Evolutionary conservation across 2,113 vertebrate species (phyloP).

Genomic region (Platycercus adscitus): DNA sequence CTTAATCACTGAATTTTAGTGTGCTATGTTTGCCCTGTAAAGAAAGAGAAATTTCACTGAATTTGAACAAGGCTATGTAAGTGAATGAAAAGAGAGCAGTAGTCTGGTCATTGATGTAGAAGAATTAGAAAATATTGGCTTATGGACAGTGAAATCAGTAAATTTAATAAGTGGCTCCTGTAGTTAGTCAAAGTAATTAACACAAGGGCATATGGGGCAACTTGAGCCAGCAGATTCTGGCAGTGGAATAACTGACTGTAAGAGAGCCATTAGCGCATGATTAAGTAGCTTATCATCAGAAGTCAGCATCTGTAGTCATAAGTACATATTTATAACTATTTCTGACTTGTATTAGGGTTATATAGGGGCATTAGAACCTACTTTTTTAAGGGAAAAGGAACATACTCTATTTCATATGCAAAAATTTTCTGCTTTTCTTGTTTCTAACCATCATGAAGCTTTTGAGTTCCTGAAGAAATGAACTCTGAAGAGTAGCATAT

Average conservation of each 20-base stretch:
- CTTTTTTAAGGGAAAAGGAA: background rate
- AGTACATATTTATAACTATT: slow-evolving; percentile 51
- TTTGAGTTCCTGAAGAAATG: background rate
- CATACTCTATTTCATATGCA: background rate
- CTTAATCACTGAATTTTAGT: background rate
- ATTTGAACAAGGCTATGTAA: background rate
- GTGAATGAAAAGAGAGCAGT: background rate
- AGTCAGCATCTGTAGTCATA: slow-evolving; percentile 9
- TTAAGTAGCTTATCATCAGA: slow-evolving; percentile 67
- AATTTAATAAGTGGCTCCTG: slow-evolving; percentile 74
- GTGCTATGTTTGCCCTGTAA: background rate
- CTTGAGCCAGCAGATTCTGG: slow-evolving; percentile 42
- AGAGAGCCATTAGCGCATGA: slow-evolving; percentile 59
- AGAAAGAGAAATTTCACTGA: background rate
- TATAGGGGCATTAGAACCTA: background rate
- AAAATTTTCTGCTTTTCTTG: background rate
- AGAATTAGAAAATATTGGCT: slow-evolving; percentile 54
- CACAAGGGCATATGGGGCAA: slow-evolving; percentile 54
- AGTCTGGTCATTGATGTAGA: slow-evolving; percentile 6
- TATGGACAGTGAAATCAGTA: slow-evolving; percentile 64
- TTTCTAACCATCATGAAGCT: background rate
- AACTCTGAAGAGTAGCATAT: background rate
- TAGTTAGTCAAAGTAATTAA: slow-evolving; percentile 81
- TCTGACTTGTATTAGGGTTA: background rate
- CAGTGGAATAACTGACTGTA: slow-evolving; percentile 32